Percentiles rank a stretch among this genome's conserved stretches.
phyloP scores from a whole-genome alignment of 2,797 vertebrate genomes.

The Mus minutoides region DNA sequence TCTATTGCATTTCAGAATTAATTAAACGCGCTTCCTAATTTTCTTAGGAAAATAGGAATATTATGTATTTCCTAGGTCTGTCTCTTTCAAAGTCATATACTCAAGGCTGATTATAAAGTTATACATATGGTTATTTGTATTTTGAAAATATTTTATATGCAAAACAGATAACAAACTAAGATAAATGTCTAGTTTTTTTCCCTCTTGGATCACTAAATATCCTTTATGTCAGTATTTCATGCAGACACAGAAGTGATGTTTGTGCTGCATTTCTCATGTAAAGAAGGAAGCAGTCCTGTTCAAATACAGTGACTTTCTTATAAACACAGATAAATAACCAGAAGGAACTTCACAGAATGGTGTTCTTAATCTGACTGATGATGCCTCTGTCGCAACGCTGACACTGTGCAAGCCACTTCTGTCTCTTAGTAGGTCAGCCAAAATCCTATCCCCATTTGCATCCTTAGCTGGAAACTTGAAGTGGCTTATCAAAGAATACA shows the following conservation, averaged over 20 bases:
- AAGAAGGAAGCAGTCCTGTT: slow-evolving; percentile 32
- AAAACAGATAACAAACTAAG: slow-evolving; percentile 43
- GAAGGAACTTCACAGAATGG: not conserved
- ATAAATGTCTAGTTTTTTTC: slow-evolving; percentile 15
- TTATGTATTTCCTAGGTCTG: slow-evolving; percentile 70
- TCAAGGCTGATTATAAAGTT: slow-evolving; percentile 69
- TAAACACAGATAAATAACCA: slow-evolving; percentile 46
- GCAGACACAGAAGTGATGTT: slow-evolving; percentile 39
- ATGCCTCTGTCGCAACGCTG: not conserved
- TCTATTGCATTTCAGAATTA: slow-evolving; percentile 84
- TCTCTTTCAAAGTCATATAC: slow-evolving; percentile 71
- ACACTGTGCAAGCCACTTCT: not conserved
- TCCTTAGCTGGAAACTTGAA: slow-evolving; percentile 34
- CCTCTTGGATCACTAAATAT: not conserved
- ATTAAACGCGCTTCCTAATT: slow-evolving; percentile 85
- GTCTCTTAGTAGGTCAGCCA: slow-evolving; percentile 60
- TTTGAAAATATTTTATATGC: slow-evolving; percentile 45
- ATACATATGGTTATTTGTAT: not conserved
- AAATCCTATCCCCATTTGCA: slow-evolving; percentile 34
- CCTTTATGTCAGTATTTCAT: slow-evolving; percentile 31
- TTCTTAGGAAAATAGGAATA: slow-evolving; percentile 78
- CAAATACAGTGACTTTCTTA: slow-evolving; percentile 20
- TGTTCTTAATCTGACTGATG: not conserved
- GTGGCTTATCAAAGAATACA: slow-evolving; percentile 12
- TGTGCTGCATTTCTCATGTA: slow-evolving; percentile 29